Base-by-base conservation (phyloP, 2,113 vertebrate species). In the Coturnix japonica region DNA sequence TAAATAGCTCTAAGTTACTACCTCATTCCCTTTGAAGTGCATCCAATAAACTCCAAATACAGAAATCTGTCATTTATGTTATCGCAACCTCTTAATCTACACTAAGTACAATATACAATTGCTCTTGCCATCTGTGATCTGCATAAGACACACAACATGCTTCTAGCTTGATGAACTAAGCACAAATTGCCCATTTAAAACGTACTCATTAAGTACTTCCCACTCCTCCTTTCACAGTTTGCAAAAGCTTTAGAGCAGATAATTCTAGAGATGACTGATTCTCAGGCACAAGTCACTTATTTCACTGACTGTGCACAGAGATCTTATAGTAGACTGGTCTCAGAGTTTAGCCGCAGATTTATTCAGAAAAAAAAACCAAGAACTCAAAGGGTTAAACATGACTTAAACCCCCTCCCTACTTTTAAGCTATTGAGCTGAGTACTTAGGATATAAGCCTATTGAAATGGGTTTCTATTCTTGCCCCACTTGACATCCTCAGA, bases 381-480 rank as follows among this genome's bases (percentile, higher is more conserved):
- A 79, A 49, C 44, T 53, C n/a, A 2, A 87, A 87, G 86, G 94
- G 94, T 96, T 95, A 94, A 97, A 95, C 0, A 67, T 61, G 81
- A 88, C 87, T 87, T 73, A 88, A 95, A 85, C 94, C 87, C 69
- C 87, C 90, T 93, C 61, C 82, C 82, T 95, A 57, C 56, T 64
- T 81, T 39, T 87, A 92, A 95, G 75, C 78, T 61, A 90, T 67
- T 80, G 90, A 93, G 94, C 94, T 93, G 39, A 88, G 95, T 94
- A 49, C 93, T 97, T 95, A 96, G 91, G 81, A 47, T 30, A 37
- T 96, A 97, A 96, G 92, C 97, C 91, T 96, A 89, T 95, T 96
- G 95, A 88, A 87, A 74, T 7, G 33, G 65, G 81, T 96, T 96
- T 94, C 96, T 97, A 97, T 97, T 97, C 96, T 95, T 94, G 87